Conservation (phyloP, 2,113 vertebrate genomes). For the Dipodomys merriami region DNA sequence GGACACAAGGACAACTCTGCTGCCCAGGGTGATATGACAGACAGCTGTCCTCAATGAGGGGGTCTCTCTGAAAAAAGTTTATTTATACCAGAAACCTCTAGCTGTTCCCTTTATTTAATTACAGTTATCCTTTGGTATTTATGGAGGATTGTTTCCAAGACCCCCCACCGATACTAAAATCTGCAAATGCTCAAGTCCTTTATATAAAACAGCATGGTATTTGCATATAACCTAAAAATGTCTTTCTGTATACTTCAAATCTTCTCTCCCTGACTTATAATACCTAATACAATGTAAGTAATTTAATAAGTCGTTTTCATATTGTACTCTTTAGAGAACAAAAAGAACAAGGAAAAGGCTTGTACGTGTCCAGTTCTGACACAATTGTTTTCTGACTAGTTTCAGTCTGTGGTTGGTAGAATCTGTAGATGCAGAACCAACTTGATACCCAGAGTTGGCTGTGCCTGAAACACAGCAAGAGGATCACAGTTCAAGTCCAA, state of each 20-base stretch:
- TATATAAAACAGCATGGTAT: background rate
- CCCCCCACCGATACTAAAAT: background rate
- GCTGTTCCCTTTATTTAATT: constrained; percentile 35
- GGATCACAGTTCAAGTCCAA: too few species aligned
- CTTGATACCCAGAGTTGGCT: background rate
- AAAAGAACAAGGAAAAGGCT: background rate
- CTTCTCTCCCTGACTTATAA: background rate
- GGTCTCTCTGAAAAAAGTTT: constrained; percentile 17
- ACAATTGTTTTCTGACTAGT: background rate
- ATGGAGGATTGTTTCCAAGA: background rate
- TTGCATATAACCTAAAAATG: background rate
- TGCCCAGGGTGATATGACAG: background rate
- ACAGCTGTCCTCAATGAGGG: background rate
- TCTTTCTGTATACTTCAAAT: background rate
- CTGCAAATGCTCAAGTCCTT: background rate
- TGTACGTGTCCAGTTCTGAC: background rate
- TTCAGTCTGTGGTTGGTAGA: background rate
- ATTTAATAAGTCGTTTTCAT: background rate
- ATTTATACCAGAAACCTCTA: constrained; percentile 16
- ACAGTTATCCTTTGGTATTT: background rate
- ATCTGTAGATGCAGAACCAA: background rate
- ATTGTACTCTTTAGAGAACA: background rate
- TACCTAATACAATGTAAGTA: background rate
- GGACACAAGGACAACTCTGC: background rate
- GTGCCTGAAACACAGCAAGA: background rate